Conservation (phyloP, 2,797 vertebrate genomes). For the Hephaestus fuliginosus region DNA sequence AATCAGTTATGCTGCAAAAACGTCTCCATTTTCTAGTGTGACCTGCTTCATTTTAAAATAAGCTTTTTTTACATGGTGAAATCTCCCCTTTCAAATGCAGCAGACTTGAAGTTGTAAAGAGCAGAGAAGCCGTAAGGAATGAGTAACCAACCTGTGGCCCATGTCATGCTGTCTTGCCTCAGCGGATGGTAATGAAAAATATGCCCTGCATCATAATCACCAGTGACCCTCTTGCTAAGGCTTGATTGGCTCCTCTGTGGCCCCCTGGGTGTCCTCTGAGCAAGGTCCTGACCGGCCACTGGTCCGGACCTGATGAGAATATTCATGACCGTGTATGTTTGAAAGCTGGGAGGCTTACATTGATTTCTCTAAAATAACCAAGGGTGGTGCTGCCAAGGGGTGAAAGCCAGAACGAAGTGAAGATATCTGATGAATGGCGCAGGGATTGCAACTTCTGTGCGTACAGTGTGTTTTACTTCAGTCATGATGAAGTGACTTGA, state of each 20-base stretch:
- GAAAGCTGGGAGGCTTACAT: slow-evolving; percentile 58
- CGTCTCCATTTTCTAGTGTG: neutral
- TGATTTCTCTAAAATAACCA: slow-evolving; percentile 67
- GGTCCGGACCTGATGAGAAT: slow-evolving; percentile 74
- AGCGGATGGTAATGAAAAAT: slow-evolving; percentile 72
- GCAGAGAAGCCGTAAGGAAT: slow-evolving; percentile 32
- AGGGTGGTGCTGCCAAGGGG: slow-evolving; percentile 24
- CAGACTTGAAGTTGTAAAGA: slow-evolving; percentile 41
- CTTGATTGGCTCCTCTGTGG: slow-evolving; percentile 74
- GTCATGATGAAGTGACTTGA: slow-evolving; percentile 19
- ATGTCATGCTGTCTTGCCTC: slow-evolving; percentile 68
- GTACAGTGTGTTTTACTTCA: slow-evolving; percentile 10
- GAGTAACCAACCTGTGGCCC: slow-evolving; percentile 63
- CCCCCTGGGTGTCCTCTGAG: slow-evolving; percentile 72
- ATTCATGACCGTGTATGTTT: slow-evolving; percentile 73
- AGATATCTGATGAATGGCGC: slow-evolving; percentile 23
- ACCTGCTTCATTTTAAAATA: slow-evolving; percentile 12
- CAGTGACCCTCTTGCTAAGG: slow-evolving; percentile 62
- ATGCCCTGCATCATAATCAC: slow-evolving; percentile 79
- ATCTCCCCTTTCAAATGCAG: slow-evolving; percentile 37
- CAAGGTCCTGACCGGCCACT: slow-evolving; percentile 72
- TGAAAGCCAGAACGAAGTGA: slow-evolving; percentile 13
- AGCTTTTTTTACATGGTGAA: slow-evolving; percentile 6
- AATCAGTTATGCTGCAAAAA: slow-evolving; percentile 20
- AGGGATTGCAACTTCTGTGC: neutral